phyloP scores from a whole-genome alignment of 1,140 invertebrate species.

The Parasteatoda tepidariorum region DNA sequence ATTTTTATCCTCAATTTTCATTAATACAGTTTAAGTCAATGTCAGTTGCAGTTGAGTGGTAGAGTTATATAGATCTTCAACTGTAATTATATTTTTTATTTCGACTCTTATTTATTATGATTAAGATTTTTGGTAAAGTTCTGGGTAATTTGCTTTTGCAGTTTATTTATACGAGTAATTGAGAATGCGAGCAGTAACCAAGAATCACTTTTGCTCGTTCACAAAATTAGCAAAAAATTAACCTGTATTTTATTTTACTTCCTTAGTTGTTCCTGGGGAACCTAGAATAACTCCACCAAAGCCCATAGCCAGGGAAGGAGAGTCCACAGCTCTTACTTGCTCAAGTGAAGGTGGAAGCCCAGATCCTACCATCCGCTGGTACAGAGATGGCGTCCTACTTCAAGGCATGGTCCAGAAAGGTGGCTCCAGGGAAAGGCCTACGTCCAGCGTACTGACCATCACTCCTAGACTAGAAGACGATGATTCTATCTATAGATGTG shows the following conservation, averaged over 20 bases:
- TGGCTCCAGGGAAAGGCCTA: conserved; percentile 77
- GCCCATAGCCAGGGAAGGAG: conserved; percentile 82
- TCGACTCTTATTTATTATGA: no score
- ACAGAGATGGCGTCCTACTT: conserved; percentile 73
- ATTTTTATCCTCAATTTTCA: no score
- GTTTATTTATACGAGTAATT: no score
- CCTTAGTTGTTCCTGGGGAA: conserved; percentile 78
- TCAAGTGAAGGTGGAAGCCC: conserved; percentile 88
- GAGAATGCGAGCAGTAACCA: no score
- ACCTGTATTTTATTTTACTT: conserved; percentile 19
- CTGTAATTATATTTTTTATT: no score
- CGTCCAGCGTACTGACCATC: conserved; percentile 79
- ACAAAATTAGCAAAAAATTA: no score
- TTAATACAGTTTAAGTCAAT: no score
- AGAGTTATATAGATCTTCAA: no score
- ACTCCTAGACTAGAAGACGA: conserved; percentile 85
- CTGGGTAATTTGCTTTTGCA: no score
- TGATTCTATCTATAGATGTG: conserved; percentile 82
- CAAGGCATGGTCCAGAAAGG: conserved; percentile 77
- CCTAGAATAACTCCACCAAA: conserved; percentile 79
- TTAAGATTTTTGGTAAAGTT: no score
- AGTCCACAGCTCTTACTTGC: conserved; percentile 77
- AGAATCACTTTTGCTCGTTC: no score
- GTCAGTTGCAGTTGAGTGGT: no score
- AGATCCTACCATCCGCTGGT: conserved; percentile 80